A percentile compares a stretch with the other conserved stretches of the same genome.
Evolutionary conservation across 2,113 vertebrate genomes (phyloP).

Genomic region (Nycticryphes semicollaris): DNA sequence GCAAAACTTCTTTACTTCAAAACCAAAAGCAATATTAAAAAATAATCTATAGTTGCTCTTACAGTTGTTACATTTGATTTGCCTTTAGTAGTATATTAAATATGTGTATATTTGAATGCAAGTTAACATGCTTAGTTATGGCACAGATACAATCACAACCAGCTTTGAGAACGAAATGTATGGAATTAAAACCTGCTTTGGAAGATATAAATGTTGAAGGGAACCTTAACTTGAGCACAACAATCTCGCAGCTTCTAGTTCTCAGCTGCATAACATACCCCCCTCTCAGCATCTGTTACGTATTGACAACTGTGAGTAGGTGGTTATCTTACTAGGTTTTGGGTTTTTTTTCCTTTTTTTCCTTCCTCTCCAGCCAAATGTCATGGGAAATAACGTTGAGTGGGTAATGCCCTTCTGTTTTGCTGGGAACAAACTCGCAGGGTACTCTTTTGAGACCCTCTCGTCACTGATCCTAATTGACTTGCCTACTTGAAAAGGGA

Average conservation of each 20-base stretch:
- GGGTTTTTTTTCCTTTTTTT: neutral
- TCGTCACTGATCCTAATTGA: conserved; percentile 29
- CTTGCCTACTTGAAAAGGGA: conserved; percentile 51
- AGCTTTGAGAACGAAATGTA: neutral
- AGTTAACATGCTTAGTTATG: neutral
- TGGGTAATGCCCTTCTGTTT: conserved; percentile 62
- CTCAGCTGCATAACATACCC: conserved; percentile 56
- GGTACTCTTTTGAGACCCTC: conserved; percentile 45
- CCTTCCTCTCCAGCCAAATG: conserved; percentile 55
- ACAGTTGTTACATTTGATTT: neutral
- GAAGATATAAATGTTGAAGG: neutral
- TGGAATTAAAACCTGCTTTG: neutral
- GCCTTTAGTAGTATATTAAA: neutral
- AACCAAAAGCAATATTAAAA: neutral
- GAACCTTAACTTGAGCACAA: conserved; percentile 15
- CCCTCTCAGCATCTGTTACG: conserved; percentile 51
- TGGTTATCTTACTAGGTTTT: conserved; percentile 30
- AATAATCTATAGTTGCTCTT: neutral
- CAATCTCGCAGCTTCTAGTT: conserved; percentile 9
- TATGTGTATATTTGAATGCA: neutral
- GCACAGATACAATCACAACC: neutral
- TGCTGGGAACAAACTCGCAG: conserved; percentile 35
- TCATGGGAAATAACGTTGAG: conserved; percentile 55
- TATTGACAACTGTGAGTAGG: conserved; percentile 55
- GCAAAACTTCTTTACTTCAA: neutral